phyloP scores from a whole-genome alignment of 30 jellyfish, hydroid and myxozoan species.

The Aurelia aurita complex sp. Pacific region DNA sequence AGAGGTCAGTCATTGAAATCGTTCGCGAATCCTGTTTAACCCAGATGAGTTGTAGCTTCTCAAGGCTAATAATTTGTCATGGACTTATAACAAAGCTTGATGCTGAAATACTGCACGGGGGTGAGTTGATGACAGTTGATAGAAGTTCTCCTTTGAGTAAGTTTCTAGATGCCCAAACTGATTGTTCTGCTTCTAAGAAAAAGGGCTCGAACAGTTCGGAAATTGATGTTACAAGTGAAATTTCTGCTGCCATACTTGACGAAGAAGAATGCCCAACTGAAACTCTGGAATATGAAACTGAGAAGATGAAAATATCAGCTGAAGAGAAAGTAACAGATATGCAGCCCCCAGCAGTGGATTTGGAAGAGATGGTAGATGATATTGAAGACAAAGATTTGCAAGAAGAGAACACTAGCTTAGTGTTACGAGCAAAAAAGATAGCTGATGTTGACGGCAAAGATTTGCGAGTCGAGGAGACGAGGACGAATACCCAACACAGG shows the following conservation, averaged over 20 bases:
- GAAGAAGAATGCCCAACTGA: neutral
- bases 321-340: no score
- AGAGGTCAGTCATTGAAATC: no score
- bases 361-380: no score
- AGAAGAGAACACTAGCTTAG: neutral
- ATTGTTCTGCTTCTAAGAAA: neutral
- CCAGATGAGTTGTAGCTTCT: neutral
- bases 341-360: no score
- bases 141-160: no score
- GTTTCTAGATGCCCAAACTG: no score
- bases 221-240: neutral
- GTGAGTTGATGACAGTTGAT: neutral
- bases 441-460: no score
- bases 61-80: conserved; percentile 41
- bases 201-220: neutral
- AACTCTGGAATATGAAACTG: no score
- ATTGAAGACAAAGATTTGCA: no score
- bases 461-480: neutral
- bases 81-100: conserved; percentile 59
- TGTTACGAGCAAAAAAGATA: neutral
- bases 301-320: no score
- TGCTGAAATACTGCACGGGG: conserved; percentile 24
- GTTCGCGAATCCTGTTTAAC: no score
- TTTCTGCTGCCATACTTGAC: neutral
- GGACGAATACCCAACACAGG: neutral